Conservation (phyloP, 1,140 invertebrate species). For the Cydia splendana region DNA sequence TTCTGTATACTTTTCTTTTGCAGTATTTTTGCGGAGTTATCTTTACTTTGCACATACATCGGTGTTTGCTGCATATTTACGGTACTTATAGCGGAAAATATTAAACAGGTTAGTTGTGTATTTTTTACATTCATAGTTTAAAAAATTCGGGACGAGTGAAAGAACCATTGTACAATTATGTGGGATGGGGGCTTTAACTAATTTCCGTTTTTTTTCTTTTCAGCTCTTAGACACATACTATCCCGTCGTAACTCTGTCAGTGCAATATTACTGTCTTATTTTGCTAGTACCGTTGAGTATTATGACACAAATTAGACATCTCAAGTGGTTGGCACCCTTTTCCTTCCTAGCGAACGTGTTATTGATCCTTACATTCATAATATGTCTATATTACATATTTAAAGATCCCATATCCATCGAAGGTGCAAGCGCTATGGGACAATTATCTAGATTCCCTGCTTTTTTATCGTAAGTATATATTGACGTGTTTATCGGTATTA, state of each 20-base stretch:
- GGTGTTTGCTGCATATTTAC: constrained; percentile 88
- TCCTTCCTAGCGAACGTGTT: constrained; percentile 86
- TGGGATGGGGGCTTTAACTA: no score
- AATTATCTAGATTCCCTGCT: constrained; percentile 57
- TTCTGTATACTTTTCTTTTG: constrained; percentile 41
- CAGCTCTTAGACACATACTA: constrained; percentile 77
- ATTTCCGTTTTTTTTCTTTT: constrained; percentile 44
- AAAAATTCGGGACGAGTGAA: no score
- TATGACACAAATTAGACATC: constrained; percentile 83
- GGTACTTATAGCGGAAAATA: constrained; percentile 85
- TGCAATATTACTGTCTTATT: constrained; percentile 82
- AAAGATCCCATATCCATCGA: constrained; percentile 70
- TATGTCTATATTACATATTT: constrained; percentile 88
- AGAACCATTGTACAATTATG: no score
- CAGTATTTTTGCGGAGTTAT: constrained; percentile 83
- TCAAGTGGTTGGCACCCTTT: constrained; percentile 88
- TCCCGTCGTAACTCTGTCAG: constrained; percentile 53
- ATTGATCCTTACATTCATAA: constrained; percentile 84
- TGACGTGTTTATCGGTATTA: constrained; percentile 65
- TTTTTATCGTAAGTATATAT: constrained; percentile 77
- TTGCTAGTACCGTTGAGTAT: constrained; percentile 82
- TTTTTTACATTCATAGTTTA: no score
- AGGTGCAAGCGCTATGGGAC: constrained; percentile 71
- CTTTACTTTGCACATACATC: constrained; percentile 84
- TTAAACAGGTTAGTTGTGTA: constrained; percentile 63